Evolutionary conservation across 2,797 vertebrate genomes (phyloP).

Genomic region (Scolopax rusticola): DNA sequence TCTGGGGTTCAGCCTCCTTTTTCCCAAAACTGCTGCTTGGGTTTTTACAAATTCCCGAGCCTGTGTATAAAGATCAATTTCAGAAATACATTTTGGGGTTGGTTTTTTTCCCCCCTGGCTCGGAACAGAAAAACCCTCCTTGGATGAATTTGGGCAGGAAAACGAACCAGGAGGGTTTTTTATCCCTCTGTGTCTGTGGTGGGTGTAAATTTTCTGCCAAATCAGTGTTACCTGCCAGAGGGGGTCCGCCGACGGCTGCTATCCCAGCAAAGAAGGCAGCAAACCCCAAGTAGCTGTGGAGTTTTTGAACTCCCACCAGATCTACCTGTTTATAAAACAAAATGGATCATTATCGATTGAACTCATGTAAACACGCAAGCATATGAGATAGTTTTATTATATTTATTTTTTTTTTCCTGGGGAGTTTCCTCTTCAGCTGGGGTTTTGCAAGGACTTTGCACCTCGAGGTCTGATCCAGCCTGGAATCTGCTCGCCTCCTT

Average conservation of each 20-base stretch:
- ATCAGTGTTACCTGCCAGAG: slow-evolving; percentile 86
- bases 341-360: not conserved
- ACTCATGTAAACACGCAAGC: not conserved
- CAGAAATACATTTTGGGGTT: not conserved
- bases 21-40: not conserved
- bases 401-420: not conserved
- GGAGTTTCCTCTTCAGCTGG: not conserved
- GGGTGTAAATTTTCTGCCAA: rapidly evolving
- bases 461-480: not conserved
- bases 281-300: slow-evolving; percentile 91
- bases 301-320: slow-evolving; percentile 83
- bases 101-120: rapidly evolving
- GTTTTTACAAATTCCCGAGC: not conserved
- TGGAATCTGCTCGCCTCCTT: not conserved
- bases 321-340: slow-evolving; percentile 84
- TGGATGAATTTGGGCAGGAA: not conserved
- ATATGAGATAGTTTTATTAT: not conserved
- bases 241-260: slow-evolving; percentile 90
- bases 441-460: not conserved
- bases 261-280: slow-evolving; percentile 91
- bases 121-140: not conserved
- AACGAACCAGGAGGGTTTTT: not conserved
- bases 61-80: not conserved
- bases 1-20: rapidly evolving
- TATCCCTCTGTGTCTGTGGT: not conserved